These are phyloP conservation scores for Stenolophus ochropezus DNA, from an alignment of 2,888 invertebrate species.

Conservation along the genomic window DNA sequence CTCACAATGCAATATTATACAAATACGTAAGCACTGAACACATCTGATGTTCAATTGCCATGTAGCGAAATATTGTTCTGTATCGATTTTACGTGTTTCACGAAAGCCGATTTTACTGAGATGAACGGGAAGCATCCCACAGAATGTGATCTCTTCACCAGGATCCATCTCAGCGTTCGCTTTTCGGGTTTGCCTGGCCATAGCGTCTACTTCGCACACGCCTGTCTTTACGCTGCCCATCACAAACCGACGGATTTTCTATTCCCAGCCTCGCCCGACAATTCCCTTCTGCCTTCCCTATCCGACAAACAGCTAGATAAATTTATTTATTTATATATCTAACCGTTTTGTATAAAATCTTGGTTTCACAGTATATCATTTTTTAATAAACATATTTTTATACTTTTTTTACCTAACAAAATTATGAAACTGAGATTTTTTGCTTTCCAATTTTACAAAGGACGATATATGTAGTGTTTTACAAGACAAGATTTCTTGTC, in stretches of 20 bases:
- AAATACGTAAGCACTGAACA: not conserved
- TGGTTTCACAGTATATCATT: too few species aligned
- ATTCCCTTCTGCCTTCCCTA: not conserved
- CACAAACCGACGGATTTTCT: not conserved
- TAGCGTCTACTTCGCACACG: not conserved
- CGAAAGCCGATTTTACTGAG: slow-evolving; percentile 28
- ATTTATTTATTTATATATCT: not conserved
- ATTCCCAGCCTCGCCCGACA: not conserved
- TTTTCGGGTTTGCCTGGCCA: not conserved
- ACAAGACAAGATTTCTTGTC: too few species aligned
- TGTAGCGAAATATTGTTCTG: slow-evolving; percentile 38
- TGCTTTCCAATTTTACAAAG: too few species aligned
- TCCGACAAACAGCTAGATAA: not conserved
- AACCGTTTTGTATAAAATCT: too few species aligned
- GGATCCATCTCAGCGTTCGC: slow-evolving; percentile 11
- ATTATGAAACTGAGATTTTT: too few species aligned
- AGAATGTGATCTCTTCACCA: slow-evolving; percentile 18
- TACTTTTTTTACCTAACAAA: too few species aligned
- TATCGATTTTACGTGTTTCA: slow-evolving; percentile 36
- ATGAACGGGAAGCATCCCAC: slow-evolving; percentile 12
- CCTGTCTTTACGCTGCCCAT: not conserved
- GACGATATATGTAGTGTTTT: too few species aligned
- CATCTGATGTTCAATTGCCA: slow-evolving; percentile 30
- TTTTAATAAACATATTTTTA: too few species aligned
- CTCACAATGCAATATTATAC: not conserved